phyloP scores from a whole-genome alignment of 2,113 vertebrate genomes.

The Monopterus albus region DNA sequence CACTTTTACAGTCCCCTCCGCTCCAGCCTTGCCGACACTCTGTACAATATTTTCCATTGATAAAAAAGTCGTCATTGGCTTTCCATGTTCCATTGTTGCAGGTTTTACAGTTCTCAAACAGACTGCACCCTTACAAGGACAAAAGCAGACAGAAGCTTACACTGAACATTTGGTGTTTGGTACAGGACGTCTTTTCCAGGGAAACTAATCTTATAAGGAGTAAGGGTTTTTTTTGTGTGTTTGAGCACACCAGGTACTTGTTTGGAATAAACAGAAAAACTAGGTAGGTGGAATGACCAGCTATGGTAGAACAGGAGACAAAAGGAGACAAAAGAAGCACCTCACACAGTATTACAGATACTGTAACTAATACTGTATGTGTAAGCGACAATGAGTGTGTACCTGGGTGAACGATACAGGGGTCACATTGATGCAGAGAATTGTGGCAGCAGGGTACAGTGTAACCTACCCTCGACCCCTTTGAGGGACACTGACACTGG shows the following conservation, averaged over 20 bases:
- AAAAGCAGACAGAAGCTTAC: not conserved
- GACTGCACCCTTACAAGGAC: constrained; percentile 78
- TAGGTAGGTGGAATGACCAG: not conserved
- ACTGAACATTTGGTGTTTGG: no score
- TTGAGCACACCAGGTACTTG: not conserved
- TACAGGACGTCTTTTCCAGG: no score
- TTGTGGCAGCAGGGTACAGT: constrained; percentile 95
- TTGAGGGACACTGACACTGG: constrained; percentile 87
- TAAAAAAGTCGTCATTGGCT: constrained; percentile 89
- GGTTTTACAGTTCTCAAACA: constrained; percentile 94
- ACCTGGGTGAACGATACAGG: constrained; percentile 95
- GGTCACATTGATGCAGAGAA: constrained; percentile 90
- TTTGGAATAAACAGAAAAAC: not conserved
- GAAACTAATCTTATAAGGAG: no score
- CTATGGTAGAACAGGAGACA: not conserved
- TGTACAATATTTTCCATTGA: constrained; percentile 89
- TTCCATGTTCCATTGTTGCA: constrained; percentile 93
- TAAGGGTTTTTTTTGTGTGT: no score
- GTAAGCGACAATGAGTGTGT: not conserved
- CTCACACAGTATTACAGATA: not conserved
- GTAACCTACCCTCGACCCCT: constrained; percentile 87
- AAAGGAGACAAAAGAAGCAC: not conserved
- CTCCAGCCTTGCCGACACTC: constrained; percentile 93
- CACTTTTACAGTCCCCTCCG: constrained; percentile 93
- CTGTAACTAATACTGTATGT: no score